Percentiles rank a stretch among this genome's conserved stretches.
Conservation (phyloP, 1,140 invertebrate species). For the Ptiloglossa arizonensis region DNA sequence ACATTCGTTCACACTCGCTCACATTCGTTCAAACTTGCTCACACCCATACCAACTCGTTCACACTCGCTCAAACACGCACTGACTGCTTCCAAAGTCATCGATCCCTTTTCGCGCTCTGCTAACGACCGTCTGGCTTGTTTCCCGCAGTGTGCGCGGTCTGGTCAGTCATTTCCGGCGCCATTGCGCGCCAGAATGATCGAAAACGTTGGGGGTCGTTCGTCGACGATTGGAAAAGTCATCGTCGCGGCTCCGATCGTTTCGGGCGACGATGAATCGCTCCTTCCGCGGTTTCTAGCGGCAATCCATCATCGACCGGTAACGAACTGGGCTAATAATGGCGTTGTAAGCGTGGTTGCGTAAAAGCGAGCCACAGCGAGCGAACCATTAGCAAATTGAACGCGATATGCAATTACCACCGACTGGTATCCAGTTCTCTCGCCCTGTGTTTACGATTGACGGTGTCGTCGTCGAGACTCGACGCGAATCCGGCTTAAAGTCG, state of each 20-base stretch:
- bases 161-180: background rate
- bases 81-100: no score
- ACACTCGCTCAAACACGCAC: no score
- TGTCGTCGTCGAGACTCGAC: no score
- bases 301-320: conserved; percentile 58
- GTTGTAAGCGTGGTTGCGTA: conserved; percentile 46
- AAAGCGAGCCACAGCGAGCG: conserved; percentile 25
- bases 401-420: conserved; percentile 32
- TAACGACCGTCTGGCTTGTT: background rate
- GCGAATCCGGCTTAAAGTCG: no score
- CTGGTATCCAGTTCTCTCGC: conserved; percentile 13
- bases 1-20: no score
- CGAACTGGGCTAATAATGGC: conserved; percentile 63
- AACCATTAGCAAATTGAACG: conserved; percentile 62
- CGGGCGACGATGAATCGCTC: conserved; percentile 49
- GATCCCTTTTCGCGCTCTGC: background rate
- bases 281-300: conserved; percentile 6
- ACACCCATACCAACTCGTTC: no score
- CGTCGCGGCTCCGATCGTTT: conserved; percentile 36
- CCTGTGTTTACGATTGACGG: conserved; percentile 18
- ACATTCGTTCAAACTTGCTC: no score
- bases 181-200: background rate
- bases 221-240: conserved; percentile 36
- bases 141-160: background rate
- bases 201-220: conserved; percentile 14